These are phyloP conservation scores for Sarcophaga carnaria DNA, from an alignment of 2,888 invertebrate species.

Conservation along the genomic window DNA sequence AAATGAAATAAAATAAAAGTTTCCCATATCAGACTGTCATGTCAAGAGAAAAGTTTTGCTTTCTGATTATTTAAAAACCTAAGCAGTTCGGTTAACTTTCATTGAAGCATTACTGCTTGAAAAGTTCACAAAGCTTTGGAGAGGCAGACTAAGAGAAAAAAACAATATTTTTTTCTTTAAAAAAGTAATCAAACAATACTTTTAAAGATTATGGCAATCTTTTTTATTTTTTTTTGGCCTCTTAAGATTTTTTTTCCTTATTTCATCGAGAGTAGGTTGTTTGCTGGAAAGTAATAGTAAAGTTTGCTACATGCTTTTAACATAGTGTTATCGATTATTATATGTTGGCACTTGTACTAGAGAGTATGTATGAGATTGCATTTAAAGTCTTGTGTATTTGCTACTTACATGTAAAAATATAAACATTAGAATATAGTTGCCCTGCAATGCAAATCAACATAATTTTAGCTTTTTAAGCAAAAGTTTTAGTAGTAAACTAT, in stretches of 20 bases:
- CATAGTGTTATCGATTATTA: conserved; percentile 54
- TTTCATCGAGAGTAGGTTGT: not conserved
- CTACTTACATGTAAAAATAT: conserved; percentile 21
- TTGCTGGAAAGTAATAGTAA: conserved; percentile 20
- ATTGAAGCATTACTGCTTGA: conserved; percentile 37
- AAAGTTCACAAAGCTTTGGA: not conserved
- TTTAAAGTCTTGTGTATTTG: conserved; percentile 50
- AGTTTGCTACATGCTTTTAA: conserved; percentile 46
- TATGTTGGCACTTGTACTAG: conserved; percentile 45
- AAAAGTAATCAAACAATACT: conserved; percentile 57
- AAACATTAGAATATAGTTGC: not conserved
- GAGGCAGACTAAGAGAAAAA: too few relatives aligned
- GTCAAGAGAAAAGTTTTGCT: conserved; percentile 4
- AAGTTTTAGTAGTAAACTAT: too few relatives aligned
- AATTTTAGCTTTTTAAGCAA: too few relatives aligned
- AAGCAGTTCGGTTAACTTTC: conserved; percentile 58
- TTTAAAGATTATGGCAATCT: conserved; percentile 52
- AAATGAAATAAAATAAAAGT: conserved; percentile 26
- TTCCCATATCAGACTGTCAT: conserved; percentile 34
- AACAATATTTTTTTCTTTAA: too few relatives aligned
- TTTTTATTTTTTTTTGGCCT: conserved; percentile 27
- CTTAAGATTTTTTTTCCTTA: conserved; percentile 27
- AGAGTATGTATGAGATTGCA: conserved; percentile 42
- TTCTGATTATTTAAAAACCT: conserved; percentile 50
- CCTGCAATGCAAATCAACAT: too few relatives aligned